A percentile compares a stretch with the other conserved stretches of the same genome.
Conservation (phyloP, 2,888 invertebrate genomes). For the Drosophila mulleri region DNA sequence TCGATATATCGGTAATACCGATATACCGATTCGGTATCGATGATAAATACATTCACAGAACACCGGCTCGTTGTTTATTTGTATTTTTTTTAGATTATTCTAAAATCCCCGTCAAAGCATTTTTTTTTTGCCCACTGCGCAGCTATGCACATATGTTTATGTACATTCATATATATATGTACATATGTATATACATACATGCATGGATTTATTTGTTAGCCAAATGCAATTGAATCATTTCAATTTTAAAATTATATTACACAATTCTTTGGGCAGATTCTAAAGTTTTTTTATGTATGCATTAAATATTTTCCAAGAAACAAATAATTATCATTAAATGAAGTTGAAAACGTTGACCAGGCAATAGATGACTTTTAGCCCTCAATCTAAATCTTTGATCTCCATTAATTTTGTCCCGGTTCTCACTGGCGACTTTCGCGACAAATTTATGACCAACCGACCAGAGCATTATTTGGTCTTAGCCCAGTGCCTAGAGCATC, state of each 20-base stretch:
- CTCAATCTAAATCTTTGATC: conserved; percentile 10
- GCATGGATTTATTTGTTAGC: no score
- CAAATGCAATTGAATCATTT: no score
- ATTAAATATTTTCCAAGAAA: no score
- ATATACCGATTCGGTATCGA: no score
- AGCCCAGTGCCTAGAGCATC: conserved; percentile 25
- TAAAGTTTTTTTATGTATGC: no score
- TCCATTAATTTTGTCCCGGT: conserved; percentile 33
- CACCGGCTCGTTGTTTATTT: neutral
- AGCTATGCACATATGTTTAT: no score
- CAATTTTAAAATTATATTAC: no score
- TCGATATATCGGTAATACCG: conserved; percentile 7
- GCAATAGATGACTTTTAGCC: neutral
- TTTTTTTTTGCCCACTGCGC: neutral
- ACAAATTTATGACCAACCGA: conserved; percentile 62
- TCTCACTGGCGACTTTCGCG: conserved; percentile 24
- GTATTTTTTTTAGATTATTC: neutral
- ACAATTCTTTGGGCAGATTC: no score
- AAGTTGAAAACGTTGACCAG: conserved; percentile 3
- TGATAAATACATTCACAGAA: neutral
- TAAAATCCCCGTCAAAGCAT: neutral
- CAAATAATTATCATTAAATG: neutral
- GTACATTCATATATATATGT: no score
- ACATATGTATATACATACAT: neutral
- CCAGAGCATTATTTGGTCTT: conserved; percentile 21